Percentiles rank a stretch among this genome's conserved stretches.
phyloP scores from a whole-genome alignment of 92 coral and sea anemone genomes.

The Parazoanthus swiftii region DNA sequence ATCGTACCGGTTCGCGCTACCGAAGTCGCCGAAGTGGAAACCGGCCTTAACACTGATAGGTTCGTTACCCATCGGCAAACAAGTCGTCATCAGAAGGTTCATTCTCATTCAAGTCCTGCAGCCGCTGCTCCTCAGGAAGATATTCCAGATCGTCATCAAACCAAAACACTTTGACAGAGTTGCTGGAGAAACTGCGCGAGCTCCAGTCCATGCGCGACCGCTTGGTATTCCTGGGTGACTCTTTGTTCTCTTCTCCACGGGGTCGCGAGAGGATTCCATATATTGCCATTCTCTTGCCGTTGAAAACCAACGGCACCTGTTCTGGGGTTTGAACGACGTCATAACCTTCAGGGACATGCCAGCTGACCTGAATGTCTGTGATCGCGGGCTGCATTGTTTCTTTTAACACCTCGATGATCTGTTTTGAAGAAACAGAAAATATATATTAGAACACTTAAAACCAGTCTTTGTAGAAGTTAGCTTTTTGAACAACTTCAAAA shows the following conservation, averaged over 20 bases:
- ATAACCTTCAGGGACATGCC: conserved; percentile 94
- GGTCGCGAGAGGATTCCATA: conserved; percentile 87
- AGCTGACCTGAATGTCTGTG: conserved; percentile 88
- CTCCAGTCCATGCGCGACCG: conserved; percentile 72
- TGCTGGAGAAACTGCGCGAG: conserved; percentile 73
- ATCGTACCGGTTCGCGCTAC: no score
- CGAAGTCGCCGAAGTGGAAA: no score
- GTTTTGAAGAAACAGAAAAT: neutral
- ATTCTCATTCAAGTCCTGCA: conserved; percentile 56
- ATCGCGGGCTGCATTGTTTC: conserved; percentile 87
- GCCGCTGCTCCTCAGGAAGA: conserved; percentile 77
- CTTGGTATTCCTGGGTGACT: conserved; percentile 68
- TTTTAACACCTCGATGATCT: conserved; percentile 81
- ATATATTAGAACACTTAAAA: no score
- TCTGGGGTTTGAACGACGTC: conserved; percentile 81
- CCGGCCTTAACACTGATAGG: no score
- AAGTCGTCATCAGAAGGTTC: conserved; percentile 36
- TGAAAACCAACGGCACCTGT: conserved; percentile 64
- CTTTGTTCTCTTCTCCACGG: conserved; percentile 61
- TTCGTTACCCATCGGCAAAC: conserved; percentile 47
- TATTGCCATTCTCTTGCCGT: conserved; percentile 74
- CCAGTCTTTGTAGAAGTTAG: no score
- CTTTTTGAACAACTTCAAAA: no score
- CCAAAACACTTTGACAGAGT: conserved; percentile 95
- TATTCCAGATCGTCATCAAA: conserved; percentile 94